Conservation (phyloP, 2,113 vertebrate genomes). For the Psilopogon haemacephalus region DNA sequence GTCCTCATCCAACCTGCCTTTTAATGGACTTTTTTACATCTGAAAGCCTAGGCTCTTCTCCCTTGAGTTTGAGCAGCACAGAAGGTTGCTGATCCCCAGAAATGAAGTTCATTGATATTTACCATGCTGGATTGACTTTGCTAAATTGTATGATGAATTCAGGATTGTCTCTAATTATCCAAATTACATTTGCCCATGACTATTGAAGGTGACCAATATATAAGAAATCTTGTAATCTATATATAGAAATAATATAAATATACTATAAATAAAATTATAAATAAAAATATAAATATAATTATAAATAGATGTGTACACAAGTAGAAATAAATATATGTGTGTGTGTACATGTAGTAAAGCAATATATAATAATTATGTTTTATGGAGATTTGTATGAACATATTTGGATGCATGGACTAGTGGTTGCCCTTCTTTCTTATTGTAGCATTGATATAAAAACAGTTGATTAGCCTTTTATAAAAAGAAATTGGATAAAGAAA, state of each 20-base stretch:
- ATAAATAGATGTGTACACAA: no score
- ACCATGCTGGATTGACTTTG: fast-evolving
- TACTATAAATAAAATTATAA: no score
- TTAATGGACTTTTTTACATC: no score
- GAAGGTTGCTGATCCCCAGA: background rate
- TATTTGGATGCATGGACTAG: background rate
- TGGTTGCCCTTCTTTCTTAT: background rate
- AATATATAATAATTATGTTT: background rate
- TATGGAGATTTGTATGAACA: background rate
- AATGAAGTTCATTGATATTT: background rate
- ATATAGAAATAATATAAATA: no score
- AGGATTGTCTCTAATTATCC: background rate
- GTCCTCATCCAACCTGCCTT: no score
- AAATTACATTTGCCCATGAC: background rate
- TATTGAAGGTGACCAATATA: background rate
- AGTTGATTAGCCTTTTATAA: background rate
- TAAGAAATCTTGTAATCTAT: background rate
- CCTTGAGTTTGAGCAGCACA: background rate
- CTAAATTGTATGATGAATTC: background rate
- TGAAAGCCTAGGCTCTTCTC: background rate
- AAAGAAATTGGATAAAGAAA: background rate
- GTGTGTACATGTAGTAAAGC: background rate
- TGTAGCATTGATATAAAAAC: background rate
- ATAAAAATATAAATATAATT: no score
- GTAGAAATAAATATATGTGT: no score